Evolutionary conservation across 2,797 vertebrate species (phyloP).

Genomic region (Sarcophilus harrisii): DNA sequence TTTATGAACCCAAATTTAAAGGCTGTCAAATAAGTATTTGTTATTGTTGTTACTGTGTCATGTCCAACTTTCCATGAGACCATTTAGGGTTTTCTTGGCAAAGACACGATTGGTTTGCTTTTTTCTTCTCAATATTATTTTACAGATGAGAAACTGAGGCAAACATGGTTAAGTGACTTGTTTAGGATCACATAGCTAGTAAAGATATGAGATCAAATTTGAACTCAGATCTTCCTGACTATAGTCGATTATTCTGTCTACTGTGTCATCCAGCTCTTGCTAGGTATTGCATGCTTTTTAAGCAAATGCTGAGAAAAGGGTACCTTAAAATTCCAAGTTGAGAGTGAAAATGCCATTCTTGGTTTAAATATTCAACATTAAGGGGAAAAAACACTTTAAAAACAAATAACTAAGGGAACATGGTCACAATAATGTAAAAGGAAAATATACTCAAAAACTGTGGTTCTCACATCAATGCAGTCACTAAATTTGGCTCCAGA

Average conservation of each 20-base stretch:
- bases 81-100: background rate
- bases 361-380: background rate
- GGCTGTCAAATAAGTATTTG: background rate
- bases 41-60: background rate
- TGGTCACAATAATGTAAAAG: background rate
- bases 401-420: background rate
- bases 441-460: background rate
- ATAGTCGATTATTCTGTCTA: background rate
- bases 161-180: background rate
- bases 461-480: background rate
- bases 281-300: background rate
- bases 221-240: too few species aligned
- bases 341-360: background rate
- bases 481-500: background rate
- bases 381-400: background rate
- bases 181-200: background rate
- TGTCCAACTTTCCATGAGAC: background rate
- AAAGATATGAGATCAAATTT: background rate
- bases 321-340: background rate
- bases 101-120: background rate
- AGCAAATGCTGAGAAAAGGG: background rate
- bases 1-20: background rate
- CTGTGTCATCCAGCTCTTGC: background rate
- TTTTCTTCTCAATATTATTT: background rate
- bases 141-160: background rate